A percentile compares a stretch with the other conserved stretches of the same genome.
Conservation (phyloP, 2,888 invertebrate genomes). For the Ormyrus rosae region DNA sequence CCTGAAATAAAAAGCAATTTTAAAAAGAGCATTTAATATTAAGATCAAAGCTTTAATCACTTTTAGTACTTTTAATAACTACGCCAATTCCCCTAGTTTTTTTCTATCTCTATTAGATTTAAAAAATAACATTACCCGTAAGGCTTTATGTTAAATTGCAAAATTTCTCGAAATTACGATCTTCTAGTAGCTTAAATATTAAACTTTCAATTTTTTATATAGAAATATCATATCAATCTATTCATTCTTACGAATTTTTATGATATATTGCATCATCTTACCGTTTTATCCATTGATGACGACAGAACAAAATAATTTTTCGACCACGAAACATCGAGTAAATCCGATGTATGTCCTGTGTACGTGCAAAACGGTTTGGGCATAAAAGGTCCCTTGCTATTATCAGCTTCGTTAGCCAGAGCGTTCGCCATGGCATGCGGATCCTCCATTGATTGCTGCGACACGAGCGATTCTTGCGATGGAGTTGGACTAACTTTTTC, state of each 20-base stretch:
- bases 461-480: slow-evolving; percentile 92
- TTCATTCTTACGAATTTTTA: no score
- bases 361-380: slow-evolving; percentile 95
- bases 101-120: background rate
- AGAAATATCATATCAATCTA: no score
- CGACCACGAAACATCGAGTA: slow-evolving; percentile 98
- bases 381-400: slow-evolving; percentile 85
- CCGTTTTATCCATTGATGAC: slow-evolving; percentile 99
- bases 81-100: background rate
- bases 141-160: no score
- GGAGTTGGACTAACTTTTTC: slow-evolving; percentile 95
- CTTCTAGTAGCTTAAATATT: no score
- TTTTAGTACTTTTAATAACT: background rate
- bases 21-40: no score
- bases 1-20: slow-evolving; percentile 26
- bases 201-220: no score
- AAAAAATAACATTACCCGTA: background rate
- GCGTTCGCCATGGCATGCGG: slow-evolving; percentile 78
- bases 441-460: slow-evolving; percentile 83
- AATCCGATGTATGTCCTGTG: slow-evolving; percentile 95
- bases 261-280: slow-evolving; percentile 70
- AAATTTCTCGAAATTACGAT: no score
- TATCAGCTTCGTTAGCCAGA: slow-evolving; percentile 78
- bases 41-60: background rate
- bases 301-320: slow-evolving; percentile 99